Conservation (phyloP, 2,888 invertebrate species). For the Limnephilus auricula region DNA sequence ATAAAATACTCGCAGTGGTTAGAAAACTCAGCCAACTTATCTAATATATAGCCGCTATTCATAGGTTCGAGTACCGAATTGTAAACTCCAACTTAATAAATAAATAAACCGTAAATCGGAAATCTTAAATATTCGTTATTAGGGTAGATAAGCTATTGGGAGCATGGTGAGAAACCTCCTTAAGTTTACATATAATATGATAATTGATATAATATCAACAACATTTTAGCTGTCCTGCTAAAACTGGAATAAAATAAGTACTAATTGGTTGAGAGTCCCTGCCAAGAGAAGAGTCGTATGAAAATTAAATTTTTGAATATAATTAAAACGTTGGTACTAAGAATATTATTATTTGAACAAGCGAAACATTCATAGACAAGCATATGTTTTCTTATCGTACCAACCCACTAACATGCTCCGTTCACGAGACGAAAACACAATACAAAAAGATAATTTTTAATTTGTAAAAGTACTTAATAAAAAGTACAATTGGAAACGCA, state of each 20-base stretch:
- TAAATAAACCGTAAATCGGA: too few relatives aligned
- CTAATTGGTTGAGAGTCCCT: background rate
- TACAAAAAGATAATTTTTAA: background rate
- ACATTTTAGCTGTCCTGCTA: background rate
- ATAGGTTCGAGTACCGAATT: too few relatives aligned
- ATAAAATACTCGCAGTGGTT: too few relatives aligned
- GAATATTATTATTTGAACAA: slow-evolving; percentile 17
- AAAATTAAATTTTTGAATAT: slow-evolving; percentile 22
- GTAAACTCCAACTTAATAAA: too few relatives aligned
- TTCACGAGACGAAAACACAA: background rate
- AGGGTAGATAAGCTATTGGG: too few relatives aligned
- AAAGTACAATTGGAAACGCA: too few relatives aligned
- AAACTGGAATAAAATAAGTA: background rate
- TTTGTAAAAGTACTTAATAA: background rate
- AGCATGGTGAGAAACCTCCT: too few relatives aligned
- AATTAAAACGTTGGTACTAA: background rate
- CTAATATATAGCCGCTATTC: too few relatives aligned
- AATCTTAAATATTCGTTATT: too few relatives aligned
- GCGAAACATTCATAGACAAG: slow-evolving; percentile 13
- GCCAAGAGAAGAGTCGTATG: background rate
- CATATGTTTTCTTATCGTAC: background rate
- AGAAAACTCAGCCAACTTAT: too few relatives aligned
- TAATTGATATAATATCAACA: too few relatives aligned
- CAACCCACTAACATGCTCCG: background rate
- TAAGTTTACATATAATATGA: too few relatives aligned